A percentile compares a stretch with the other conserved stretches of the same genome.
phyloP scores from a whole-genome alignment of 2,888 invertebrate genomes.

The Drosophila aldrichi region DNA sequence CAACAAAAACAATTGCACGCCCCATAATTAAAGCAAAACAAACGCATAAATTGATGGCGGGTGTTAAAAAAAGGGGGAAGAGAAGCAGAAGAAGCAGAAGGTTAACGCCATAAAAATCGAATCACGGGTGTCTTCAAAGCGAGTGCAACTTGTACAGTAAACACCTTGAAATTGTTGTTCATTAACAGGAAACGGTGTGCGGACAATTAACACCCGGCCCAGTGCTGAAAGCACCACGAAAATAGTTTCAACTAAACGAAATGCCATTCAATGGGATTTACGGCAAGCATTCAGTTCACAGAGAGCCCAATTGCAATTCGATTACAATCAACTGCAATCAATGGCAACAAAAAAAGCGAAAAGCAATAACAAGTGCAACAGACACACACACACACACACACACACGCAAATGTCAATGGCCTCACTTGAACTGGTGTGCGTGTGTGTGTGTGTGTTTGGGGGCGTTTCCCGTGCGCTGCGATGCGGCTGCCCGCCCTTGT shows the following conservation, averaged over 20 bases:
- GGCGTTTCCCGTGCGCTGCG: slow-evolving; percentile 20
- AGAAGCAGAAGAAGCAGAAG: slow-evolving; percentile 17
- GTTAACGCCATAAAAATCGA: slow-evolving; percentile 3
- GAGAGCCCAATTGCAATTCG: slow-evolving; percentile 80
- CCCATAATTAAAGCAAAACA: slow-evolving; percentile 76
- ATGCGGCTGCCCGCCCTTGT: slow-evolving; percentile 30
- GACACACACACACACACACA: slow-evolving; percentile 9
- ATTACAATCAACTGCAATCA: slow-evolving; percentile 78
- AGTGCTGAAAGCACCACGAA: not conserved
- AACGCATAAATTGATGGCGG: slow-evolving; percentile 22
- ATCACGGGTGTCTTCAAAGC: slow-evolving; percentile 32
- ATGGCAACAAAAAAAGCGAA: slow-evolving; percentile 40
- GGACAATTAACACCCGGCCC: slow-evolving; percentile 59
- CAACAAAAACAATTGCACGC: slow-evolving; percentile 55
- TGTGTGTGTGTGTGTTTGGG: slow-evolving; percentile 9
- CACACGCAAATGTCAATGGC: slow-evolving; percentile 70
- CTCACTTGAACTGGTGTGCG: slow-evolving; percentile 60
- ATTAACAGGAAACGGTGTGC: slow-evolving; percentile 64
- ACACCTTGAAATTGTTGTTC: slow-evolving; percentile 64
- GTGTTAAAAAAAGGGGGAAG: slow-evolving; percentile 7
- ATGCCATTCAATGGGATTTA: slow-evolving; percentile 28
- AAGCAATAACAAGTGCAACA: slow-evolving; percentile 11
- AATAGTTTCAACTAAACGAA: slow-evolving; percentile 12
- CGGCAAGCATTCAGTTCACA: slow-evolving; percentile 44
- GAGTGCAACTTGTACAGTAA: slow-evolving; percentile 27